phyloP scores from a whole-genome alignment of 2,113 vertebrate species.

The Lepus timidus region DNA sequence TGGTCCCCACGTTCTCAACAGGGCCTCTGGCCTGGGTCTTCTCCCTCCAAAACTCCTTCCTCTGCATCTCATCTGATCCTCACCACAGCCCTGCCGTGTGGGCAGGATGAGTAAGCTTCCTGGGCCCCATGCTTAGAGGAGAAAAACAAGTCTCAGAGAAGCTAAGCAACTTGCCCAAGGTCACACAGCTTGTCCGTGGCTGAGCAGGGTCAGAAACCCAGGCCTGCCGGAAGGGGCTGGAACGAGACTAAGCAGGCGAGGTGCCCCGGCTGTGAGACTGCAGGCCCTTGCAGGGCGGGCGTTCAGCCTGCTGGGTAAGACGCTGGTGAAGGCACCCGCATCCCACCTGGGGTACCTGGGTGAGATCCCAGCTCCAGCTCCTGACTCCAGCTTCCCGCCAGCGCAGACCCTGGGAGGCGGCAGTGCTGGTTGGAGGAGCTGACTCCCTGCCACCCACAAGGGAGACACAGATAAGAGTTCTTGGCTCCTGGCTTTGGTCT shows the following conservation, averaged over 20 bases:
- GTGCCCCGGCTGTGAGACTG: background rate
- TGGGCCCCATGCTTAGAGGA: background rate
- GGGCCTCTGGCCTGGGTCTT: background rate
- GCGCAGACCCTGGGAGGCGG: too few species aligned
- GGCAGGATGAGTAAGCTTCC: background rate
- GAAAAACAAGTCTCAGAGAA: constrained; percentile 16
- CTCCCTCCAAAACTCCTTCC: background rate
- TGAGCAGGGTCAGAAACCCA: background rate
- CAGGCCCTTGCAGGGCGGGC: background rate
- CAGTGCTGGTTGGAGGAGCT: too few species aligned
- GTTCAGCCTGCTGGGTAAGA: too few species aligned
- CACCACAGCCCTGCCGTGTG: background rate
- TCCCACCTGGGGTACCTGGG: too few species aligned
- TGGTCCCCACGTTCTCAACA: background rate
- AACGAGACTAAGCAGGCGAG: background rate
- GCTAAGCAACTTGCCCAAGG: constrained; percentile 24
- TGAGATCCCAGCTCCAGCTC: too few species aligned
- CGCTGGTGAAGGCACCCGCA: too few species aligned
- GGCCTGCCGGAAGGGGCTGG: background rate
- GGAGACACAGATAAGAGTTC: too few species aligned
- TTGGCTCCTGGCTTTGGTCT: too few species aligned
- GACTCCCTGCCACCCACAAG: too few species aligned
- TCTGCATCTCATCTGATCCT: background rate
- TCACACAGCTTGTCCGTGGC: background rate
- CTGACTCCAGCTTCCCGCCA: too few species aligned